Evolutionary conservation across 2,797 vertebrate genomes (phyloP).

Genomic region (Clarias platycephalus): DNA sequence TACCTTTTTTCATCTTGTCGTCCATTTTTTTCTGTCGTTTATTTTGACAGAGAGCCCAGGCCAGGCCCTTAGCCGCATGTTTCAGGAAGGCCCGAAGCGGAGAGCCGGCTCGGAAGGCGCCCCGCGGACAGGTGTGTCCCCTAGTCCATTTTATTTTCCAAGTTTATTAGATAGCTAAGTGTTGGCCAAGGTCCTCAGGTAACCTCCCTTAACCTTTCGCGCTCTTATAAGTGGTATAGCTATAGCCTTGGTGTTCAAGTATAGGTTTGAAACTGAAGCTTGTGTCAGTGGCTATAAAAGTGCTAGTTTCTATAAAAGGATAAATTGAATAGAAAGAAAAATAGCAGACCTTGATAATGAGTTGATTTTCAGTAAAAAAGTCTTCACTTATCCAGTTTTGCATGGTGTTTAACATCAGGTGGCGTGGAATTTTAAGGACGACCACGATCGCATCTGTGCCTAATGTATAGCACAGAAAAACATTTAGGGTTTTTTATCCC

Average conservation of each 20-base stretch:
- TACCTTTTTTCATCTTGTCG: constrained; percentile 63
- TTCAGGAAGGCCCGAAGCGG: constrained; percentile 95
- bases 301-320: background rate
- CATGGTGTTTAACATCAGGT: constrained; percentile 6
- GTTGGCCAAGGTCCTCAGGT: constrained; percentile 11
- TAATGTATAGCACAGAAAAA: constrained; percentile 11
- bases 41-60: constrained; percentile 96
- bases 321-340: background rate
- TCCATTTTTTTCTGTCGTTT: constrained; percentile 71
- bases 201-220: background rate
- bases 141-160: constrained; percentile 87
- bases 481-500: background rate
- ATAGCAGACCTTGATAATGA: background rate
- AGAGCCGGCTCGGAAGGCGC: constrained; percentile 92
- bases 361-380: background rate
- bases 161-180: constrained; percentile 17
- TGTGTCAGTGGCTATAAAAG: background rate
- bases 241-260: background rate
- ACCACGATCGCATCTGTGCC: background rate
- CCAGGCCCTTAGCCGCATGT: constrained; percentile 94
- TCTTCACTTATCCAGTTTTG: constrained; percentile 1
- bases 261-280: constrained; percentile 5
- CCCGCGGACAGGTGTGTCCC: constrained; percentile 86
- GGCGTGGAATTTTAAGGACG: constrained; percentile 16
- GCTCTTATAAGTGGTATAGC: background rate